These are phyloP conservation scores for Epinephelus fuscoguttatus DNA, from an alignment of 2,113 vertebrate genomes.

Conservation along the genomic window DNA sequence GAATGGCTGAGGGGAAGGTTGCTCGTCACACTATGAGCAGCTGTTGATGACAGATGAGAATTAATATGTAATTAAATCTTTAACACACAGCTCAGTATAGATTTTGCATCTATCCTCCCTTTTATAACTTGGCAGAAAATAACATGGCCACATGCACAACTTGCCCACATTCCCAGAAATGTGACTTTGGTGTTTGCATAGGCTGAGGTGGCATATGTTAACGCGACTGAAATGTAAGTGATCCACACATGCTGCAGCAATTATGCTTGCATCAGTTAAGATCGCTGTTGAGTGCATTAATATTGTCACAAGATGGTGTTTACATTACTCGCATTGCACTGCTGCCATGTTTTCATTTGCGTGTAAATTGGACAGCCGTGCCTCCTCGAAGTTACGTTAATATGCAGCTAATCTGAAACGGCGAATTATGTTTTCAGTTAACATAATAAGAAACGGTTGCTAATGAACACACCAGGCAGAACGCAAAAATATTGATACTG, in stretches of 20 bases:
- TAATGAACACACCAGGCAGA: too few relatives aligned
- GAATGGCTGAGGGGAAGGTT: background rate
- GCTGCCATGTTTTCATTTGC: constrained; percentile 14
- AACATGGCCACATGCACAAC: constrained; percentile 10
- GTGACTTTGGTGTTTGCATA: constrained; percentile 18
- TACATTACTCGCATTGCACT: background rate
- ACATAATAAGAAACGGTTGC: too few relatives aligned
- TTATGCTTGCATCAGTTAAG: too few relatives aligned
- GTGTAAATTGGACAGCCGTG: constrained; percentile 1
- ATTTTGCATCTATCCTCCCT: background rate
- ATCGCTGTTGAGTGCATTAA: constrained; percentile 24
- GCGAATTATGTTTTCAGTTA: too few relatives aligned
- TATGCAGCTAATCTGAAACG: too few relatives aligned
- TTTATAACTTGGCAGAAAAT: background rate
- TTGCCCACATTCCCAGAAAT: constrained; percentile 17
- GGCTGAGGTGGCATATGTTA: constrained; percentile 40
- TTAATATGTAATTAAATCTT: background rate
- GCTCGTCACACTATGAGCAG: background rate
- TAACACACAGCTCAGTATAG: background rate
- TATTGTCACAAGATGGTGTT: constrained; percentile 40
- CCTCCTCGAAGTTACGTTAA: too few relatives aligned
- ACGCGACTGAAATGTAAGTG: constrained; percentile 25
- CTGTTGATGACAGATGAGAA: background rate
- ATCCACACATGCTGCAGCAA: constrained; percentile 38
- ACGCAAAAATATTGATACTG: too few relatives aligned